phyloP scores from a whole-genome alignment of 2,888 invertebrate species.

The Synanthedon myopaeformis region DNA sequence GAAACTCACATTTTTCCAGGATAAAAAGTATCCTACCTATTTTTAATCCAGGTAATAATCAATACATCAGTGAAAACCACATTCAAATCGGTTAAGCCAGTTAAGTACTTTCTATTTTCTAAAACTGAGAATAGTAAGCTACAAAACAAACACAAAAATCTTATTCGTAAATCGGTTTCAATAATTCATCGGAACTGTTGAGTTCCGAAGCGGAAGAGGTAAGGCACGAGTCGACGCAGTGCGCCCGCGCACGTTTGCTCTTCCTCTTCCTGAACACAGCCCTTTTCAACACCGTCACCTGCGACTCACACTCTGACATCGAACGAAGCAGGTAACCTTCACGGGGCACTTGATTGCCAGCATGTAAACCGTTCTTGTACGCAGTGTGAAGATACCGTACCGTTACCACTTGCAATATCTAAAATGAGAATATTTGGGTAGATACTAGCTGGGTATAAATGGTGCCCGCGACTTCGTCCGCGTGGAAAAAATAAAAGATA shows the following conservation, averaged over 20 bases:
- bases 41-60: too few relatives aligned
- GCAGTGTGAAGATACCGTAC: slow-evolving; percentile 59
- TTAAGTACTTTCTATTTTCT: too few relatives aligned
- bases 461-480: too few relatives aligned
- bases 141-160: too few relatives aligned
- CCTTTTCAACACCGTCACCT: slow-evolving; percentile 14
- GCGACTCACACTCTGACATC: slow-evolving; percentile 28
- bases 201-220: slow-evolving; percentile 38
- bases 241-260: slow-evolving; percentile 30
- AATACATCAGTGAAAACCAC: too few relatives aligned
- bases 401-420: slow-evolving; percentile 53
- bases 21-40: too few relatives aligned
- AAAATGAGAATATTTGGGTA: not conserved
- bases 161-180: slow-evolving; percentile 54
- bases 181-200: slow-evolving; percentile 48
- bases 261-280: slow-evolving; percentile 32
- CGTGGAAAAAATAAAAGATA: too few relatives aligned
- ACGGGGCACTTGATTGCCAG: slow-evolving; percentile 46
- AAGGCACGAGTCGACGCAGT: slow-evolving; percentile 47
- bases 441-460: not conserved
- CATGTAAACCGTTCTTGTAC: slow-evolving; percentile 49
- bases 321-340: slow-evolving; percentile 51
- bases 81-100: too few relatives aligned
- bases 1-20: too few relatives aligned
- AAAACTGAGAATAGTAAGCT: too few relatives aligned